Conservation (phyloP, 2,113 vertebrate genomes). For the Oxyruncus cristatus region DNA sequence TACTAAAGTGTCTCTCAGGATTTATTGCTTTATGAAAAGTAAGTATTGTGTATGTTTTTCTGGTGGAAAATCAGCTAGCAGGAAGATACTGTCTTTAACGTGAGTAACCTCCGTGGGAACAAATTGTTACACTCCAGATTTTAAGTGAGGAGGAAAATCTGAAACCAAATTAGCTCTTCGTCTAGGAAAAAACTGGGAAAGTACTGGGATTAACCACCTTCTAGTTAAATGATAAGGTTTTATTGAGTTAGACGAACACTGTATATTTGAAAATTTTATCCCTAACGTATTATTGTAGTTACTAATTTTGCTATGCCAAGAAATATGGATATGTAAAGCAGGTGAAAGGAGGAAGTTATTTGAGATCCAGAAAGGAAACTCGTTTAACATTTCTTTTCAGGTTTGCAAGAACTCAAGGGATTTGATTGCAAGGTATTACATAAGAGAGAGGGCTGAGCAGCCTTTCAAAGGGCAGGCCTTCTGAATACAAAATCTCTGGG, state of each 20-base stretch:
- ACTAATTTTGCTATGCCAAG: not conserved
- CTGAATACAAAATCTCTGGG: not conserved
- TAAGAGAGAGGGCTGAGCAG: not conserved
- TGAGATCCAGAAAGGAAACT: not conserved
- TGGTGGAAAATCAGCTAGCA: not conserved
- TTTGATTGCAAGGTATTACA: not conserved
- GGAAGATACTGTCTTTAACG: not conserved
- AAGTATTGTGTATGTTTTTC: not conserved
- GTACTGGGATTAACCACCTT: not conserved
- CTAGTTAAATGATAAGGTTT: not conserved
- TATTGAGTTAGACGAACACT: not conserved
- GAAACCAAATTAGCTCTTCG: not conserved
- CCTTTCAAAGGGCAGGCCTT: not conserved
- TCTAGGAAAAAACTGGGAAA: not conserved
- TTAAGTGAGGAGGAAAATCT: not conserved
- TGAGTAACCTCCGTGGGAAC: not conserved
- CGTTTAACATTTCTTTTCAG: not conserved
- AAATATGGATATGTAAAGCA: not conserved
- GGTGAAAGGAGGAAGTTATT: not conserved
- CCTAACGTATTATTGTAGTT: not conserved
- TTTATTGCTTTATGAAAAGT: slow-evolving; percentile 2
- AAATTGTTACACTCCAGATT: not conserved
- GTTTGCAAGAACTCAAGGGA: not conserved
- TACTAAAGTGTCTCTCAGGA: not conserved
- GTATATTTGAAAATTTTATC: not conserved